Evolutionary conservation across 2,797 vertebrate species (phyloP).

Genomic region (Peromyscus eremicus): DNA sequence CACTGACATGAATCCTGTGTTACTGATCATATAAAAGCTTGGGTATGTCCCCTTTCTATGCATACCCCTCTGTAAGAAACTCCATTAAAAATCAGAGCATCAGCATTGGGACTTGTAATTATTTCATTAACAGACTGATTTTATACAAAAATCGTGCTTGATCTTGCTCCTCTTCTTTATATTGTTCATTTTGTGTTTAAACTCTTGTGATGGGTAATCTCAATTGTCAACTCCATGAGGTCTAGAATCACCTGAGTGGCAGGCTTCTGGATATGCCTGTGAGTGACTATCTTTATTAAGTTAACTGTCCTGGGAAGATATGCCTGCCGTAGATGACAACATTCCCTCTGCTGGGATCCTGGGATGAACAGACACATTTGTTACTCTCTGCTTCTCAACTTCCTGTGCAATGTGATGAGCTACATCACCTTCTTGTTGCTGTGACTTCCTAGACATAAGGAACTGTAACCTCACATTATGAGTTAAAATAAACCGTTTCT

Average conservation of each 20-base stretch:
- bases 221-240: neutral
- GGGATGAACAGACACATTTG: neutral
- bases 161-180: neutral
- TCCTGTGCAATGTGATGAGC: neutral
- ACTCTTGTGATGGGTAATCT: neutral
- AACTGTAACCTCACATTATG: neutral
- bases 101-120: neutral
- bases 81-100: neutral
- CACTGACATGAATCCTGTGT: fast-evolving
- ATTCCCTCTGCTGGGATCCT: neutral
- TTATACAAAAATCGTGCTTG: neutral
- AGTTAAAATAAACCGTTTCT: neutral
- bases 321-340: too few relatives aligned
- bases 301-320: too few relatives aligned
- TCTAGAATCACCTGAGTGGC: neutral
- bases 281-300: neutral
- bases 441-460: neutral
- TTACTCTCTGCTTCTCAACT: neutral
- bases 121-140: neutral
- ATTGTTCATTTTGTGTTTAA: neutral
- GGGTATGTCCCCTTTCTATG: fast-evolving
- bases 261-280: neutral
- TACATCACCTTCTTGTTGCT: neutral
- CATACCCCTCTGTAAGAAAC: neutral
- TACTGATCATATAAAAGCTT: neutral